Evolutionary conservation across 2,113 vertebrate genomes (phyloP).

Genomic region (Sorex araneus): DNA sequence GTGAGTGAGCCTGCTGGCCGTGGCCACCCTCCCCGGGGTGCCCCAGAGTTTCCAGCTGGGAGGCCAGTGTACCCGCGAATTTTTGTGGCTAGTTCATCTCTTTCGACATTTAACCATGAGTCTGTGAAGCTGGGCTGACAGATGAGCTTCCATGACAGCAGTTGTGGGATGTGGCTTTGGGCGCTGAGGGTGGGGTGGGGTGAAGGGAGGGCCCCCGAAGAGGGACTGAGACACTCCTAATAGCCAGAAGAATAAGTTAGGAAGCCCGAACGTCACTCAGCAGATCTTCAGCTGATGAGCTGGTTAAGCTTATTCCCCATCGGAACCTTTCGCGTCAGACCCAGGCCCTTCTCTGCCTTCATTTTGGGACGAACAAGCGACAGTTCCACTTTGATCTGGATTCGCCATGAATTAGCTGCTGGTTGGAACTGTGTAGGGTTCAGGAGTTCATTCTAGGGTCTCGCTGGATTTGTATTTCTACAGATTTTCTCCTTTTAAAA

Average conservation of each 20-base stretch:
- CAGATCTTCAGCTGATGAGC: constrained; percentile 2
- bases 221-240: constrained; percentile 15
- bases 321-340: constrained; percentile 46
- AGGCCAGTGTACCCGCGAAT: no score
- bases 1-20: no score
- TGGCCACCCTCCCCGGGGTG: no score
- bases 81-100: no score
- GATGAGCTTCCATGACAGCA: no score
- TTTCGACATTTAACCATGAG: no score
- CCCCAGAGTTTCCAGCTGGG: no score
- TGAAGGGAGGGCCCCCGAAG: no score
- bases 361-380: constrained; percentile 32
- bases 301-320: constrained; percentile 26
- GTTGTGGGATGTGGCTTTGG: no score
- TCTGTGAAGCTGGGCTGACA: no score
- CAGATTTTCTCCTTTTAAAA: not conserved
- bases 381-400: not conserved
- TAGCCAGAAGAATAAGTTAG: not conserved
- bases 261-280: constrained; percentile 52
- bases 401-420: not conserved
- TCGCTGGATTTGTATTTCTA: constrained; percentile 48
- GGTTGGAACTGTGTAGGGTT: constrained; percentile 47
- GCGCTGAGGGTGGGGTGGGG: no score
- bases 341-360: not conserved
- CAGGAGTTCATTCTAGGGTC: not conserved